phyloP scores from a whole-genome alignment of 2,113 vertebrate species.

The Perccottus glenii region DNA sequence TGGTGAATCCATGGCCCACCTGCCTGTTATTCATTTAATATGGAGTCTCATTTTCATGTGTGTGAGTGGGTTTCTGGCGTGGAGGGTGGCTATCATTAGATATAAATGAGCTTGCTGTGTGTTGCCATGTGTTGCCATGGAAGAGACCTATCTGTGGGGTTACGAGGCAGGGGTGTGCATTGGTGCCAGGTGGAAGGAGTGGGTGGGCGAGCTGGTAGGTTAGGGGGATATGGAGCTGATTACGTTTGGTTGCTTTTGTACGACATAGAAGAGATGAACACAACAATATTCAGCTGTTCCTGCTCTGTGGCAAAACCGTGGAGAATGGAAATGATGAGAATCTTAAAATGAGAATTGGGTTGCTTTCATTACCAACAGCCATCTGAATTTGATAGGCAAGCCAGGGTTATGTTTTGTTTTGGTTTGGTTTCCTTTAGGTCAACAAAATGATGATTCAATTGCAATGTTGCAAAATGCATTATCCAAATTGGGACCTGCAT shows the following conservation, averaged over 20 bases:
- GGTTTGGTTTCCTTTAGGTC: not conserved
- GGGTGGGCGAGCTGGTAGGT: slow-evolving; percentile 62
- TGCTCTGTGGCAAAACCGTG: slow-evolving; percentile 28
- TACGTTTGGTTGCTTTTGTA: slow-evolving; percentile 65
- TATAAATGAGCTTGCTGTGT: slow-evolving; percentile 61
- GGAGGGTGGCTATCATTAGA: slow-evolving; percentile 61
- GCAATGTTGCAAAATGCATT: not conserved
- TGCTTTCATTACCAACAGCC: slow-evolving; percentile 58
- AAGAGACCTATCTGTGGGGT: slow-evolving; percentile 50
- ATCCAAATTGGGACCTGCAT: not conserved
- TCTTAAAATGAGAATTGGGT: slow-evolving; percentile 53
- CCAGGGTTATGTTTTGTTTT: slow-evolving; percentile 20
- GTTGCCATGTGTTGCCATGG: slow-evolving; percentile 60
- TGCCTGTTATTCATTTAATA: slow-evolving; percentile 56
- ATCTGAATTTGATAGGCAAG: slow-evolving; percentile 36
- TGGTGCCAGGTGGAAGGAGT: slow-evolving; percentile 57
- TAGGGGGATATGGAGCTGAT: slow-evolving; percentile 73
- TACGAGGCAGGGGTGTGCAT: slow-evolving; percentile 50
- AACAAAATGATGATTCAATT: slow-evolving; percentile 1
- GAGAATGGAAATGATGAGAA: slow-evolving; percentile 46
- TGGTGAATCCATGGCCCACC: slow-evolving; percentile 26
- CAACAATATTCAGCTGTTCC: slow-evolving; percentile 56
- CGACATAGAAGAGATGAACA: slow-evolving; percentile 56
- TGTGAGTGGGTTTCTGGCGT: slow-evolving; percentile 40
- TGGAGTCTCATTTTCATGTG: slow-evolving; percentile 53